Evolutionary conservation across 2,888 invertebrate species (phyloP), one percentile per base, ranked within the genome.

Genomic region (Drosophila melanosoma): DNA sequence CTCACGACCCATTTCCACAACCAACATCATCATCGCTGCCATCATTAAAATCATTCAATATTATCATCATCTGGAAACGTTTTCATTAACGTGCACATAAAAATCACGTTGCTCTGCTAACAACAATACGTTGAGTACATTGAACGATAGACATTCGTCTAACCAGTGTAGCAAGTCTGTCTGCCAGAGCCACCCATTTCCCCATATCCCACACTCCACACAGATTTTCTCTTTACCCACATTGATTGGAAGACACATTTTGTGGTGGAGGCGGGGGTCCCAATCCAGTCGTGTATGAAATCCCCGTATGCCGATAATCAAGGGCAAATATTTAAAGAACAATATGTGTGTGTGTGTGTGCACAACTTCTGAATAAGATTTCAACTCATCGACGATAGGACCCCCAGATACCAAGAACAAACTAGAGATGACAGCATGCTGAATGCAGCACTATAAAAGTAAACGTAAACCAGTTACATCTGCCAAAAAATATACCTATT

Each of bases 241-340:
- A 80, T 71, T 81, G 81, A 81, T 81, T 81, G 76, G 60, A 71
- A 71, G 63, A 60, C 69, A 64, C 67, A 59, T 71, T 63, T 51
- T 56, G 62, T 26, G 33, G 68, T 58, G 61, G 52, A 32, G 17
- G 67, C 7, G 12, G 58, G 51, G 48, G n/a, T 11, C 36, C 61
- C 82, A 81, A 79, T 82, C 70, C 76, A 79, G 52, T 62, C 64
- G 57, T 78, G 62, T 57, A 38, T 36, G 35, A 66, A 80, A 71
- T 78, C 36, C 72, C 64, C 86, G 70, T 70, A 73, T 87, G 74
- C 80, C 81, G 87, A 91, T 91, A 92, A 91, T 92, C 91, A 91
- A 89, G 91, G 89, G 87, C 91, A 91, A 91, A 91, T 91, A 91
- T 91, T 91, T 91, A 88, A 91, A 86, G 87, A 87, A 87, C 83